phyloP scores from a whole-genome alignment of 2,888 invertebrate genomes.

The Blastobasis lacticolella region DNA sequence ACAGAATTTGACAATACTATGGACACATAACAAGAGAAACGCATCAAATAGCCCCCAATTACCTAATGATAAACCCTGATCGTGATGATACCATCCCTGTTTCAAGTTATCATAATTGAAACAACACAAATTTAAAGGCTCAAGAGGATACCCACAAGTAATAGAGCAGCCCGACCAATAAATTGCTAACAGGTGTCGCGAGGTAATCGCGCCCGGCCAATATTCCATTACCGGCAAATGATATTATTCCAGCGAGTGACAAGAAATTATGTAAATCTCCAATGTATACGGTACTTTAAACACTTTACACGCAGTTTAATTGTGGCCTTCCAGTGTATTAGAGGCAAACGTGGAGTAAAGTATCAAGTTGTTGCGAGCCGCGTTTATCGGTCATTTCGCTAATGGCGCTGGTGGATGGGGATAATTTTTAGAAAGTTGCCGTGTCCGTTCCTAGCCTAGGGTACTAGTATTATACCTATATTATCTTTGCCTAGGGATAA shows the following conservation, averaged over 20 bases:
- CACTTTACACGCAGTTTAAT: conserved; percentile 31
- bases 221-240: conserved; percentile 27
- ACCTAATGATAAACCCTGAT: too few species aligned
- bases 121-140: too few species aligned
- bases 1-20: too few species aligned
- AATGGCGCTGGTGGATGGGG: conserved; percentile 17
- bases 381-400: conserved; percentile 22
- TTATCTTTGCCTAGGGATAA: not conserved
- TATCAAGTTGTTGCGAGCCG: conserved; percentile 18
- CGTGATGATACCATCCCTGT: too few species aligned
- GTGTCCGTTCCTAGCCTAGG: conserved; percentile 19
- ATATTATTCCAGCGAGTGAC: conserved; percentile 30
- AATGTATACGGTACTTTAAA: conserved; percentile 31
- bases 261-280: conserved; percentile 37
- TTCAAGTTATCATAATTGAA: too few species aligned
- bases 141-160: too few species aligned
- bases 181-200: too few species aligned
- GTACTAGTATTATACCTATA: not conserved
- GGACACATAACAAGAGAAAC: too few species aligned
- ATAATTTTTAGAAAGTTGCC: conserved; percentile 41
- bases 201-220: conserved; percentile 8
- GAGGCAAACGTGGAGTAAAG: conserved; percentile 17
- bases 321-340: conserved; percentile 22
- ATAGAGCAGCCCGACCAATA: too few species aligned
- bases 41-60: too few species aligned